Conservation (phyloP, 2,888 invertebrate species). For the Hybos culiciformis region DNA sequence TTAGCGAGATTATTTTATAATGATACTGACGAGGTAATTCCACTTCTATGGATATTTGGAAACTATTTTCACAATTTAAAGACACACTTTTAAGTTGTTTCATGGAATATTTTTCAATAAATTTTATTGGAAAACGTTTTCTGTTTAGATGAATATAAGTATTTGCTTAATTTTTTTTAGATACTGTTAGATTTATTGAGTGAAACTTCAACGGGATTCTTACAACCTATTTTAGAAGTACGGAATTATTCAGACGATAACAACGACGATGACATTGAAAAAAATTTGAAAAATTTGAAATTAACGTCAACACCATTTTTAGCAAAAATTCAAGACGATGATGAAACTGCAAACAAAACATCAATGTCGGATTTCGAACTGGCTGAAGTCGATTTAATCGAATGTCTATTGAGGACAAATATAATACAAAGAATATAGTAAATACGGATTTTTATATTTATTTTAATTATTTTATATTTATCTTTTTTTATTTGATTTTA, state of each 20-base stretch:
- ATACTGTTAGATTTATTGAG: slow-evolving; percentile 52
- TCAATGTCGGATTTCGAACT: slow-evolving; percentile 78
- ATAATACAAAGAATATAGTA: slow-evolving; percentile 58
- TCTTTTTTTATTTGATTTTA: too few relatives aligned
- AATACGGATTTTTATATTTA: slow-evolving; percentile 7
- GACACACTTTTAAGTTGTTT: too few relatives aligned
- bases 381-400: slow-evolving; percentile 67
- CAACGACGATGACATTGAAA: slow-evolving; percentile 39
- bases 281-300: slow-evolving; percentile 37
- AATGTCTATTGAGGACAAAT: slow-evolving; percentile 58
- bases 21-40: slow-evolving; percentile 56
- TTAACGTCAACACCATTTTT: slow-evolving; percentile 23
- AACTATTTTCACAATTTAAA: neutral
- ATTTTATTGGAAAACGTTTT: too few relatives aligned
- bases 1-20: slow-evolving; percentile 61
- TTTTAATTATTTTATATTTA: too few relatives aligned
- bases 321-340: slow-evolving; percentile 26
- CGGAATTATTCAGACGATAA: slow-evolving; percentile 23
- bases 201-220: slow-evolving; percentile 49
- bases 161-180: slow-evolving; percentile 12
- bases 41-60: slow-evolving; percentile 8
- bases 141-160: too few relatives aligned
- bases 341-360: slow-evolving; percentile 38
- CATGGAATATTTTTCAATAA: too few relatives aligned
- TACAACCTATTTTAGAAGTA: slow-evolving; percentile 45